Evolutionary conservation across 2,113 vertebrate genomes (phyloP), one percentile per base, ranked within the genome.

Genomic region (Ceratotherium simum): DNA sequence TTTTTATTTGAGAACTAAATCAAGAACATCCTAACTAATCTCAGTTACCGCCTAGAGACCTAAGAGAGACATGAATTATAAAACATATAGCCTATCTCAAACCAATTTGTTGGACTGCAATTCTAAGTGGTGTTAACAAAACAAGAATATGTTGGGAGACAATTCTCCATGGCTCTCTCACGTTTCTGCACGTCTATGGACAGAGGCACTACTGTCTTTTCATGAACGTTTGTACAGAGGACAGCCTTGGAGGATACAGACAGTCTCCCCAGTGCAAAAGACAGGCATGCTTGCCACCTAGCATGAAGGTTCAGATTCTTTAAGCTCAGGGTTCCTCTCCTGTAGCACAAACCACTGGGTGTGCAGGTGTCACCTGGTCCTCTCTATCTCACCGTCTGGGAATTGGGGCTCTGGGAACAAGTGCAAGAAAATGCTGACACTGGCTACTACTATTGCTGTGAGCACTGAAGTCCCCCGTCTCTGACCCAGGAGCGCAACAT

Each of bases 1-100:
- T 21, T 95, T 91, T 86, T 64, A 92, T 91, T 81, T 91, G 51
- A 65, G 46, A 90, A 69, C 69, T 46, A 17, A 14, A 33, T 54
- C 69, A 88, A 39, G 83, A 56, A 75, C 14, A 65, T 51, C 14
- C 42, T 36, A 86, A 67, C 31, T 80, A 67, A 33, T 60, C 75
- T 90, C 69, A 90, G 3, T 80, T n/a, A 84, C 69, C 51, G 65
- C 31, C 27, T 58, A 27, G 51, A 79, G 87, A 46, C 76, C 58
- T 51, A 56, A 29, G 48, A 94, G 69, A 75, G n/a, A 56, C 62
- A 86, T 25, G 64, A 67, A 82, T 39, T 65, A 79, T 64, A 60
- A 65, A 92, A 75, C 33, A 82, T 4, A 51, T 1, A 87, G 54
- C 29, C 62, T 60, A 62, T 65, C 75, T 92, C 65, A 78, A 91